Evolutionary conservation across 2,888 invertebrate species (phyloP).

Genomic region (Thecocarcelia acutangulata): DNA sequence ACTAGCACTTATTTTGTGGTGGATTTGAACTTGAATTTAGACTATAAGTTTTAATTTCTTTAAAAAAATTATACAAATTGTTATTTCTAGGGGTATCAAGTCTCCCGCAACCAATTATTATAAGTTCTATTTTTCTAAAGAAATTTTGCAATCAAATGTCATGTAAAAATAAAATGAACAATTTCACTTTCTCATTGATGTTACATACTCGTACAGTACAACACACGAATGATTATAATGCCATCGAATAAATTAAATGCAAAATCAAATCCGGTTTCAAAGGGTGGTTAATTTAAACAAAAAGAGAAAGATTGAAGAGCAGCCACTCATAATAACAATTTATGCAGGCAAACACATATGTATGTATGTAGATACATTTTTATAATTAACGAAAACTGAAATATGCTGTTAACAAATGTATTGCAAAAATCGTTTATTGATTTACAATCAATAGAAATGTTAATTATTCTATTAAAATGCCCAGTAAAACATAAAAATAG

Average conservation of each 20-base stretch:
- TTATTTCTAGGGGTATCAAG: background rate
- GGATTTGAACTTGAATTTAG: no score
- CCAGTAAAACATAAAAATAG: no score
- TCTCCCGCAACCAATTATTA: constrained; percentile 12
- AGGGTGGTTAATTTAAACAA: background rate
- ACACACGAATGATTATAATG: background rate
- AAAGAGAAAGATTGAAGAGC: background rate
- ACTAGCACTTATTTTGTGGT: no score
- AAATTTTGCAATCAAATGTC: constrained; percentile 11
- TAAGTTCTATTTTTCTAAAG: background rate
- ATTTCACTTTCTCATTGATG: constrained; percentile 18
- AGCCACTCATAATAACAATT: no score
- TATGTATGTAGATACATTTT: no score
- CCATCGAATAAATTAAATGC: constrained; percentile 9
- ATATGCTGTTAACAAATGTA: no score
- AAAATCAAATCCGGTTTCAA: constrained; percentile 1
- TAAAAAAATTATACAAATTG: background rate
- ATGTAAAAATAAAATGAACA: background rate
- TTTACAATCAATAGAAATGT: no score
- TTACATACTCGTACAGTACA: constrained; percentile 12
- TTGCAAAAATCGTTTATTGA: no score
- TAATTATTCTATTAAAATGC: no score
- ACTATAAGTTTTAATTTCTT: background rate
- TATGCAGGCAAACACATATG: no score
- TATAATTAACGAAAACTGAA: no score